Percentiles rank a stretch among this genome's conserved stretches.
phyloP scores from a whole-genome alignment of 2,888 invertebrate species.

The Metallyticus violacea region DNA sequence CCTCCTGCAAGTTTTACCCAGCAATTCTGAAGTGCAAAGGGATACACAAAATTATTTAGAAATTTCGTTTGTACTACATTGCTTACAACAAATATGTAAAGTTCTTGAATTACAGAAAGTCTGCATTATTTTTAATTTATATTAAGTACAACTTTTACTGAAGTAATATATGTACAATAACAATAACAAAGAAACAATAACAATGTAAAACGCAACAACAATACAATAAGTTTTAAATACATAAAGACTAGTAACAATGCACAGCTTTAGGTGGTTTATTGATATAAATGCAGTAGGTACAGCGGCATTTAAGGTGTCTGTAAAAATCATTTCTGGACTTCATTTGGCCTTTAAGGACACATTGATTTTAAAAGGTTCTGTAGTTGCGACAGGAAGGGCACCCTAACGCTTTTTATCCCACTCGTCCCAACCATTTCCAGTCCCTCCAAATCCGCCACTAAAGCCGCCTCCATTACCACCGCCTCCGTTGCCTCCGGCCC shows the following conservation, averaged over 20 bases:
- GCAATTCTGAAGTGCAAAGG: no score
- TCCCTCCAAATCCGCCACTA: constrained; percentile 36
- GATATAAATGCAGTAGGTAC: no score
- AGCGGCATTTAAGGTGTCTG: background rate
- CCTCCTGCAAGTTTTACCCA: no score
- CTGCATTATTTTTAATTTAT: no score
- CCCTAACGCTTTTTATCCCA: background rate
- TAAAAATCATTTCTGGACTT: background rate
- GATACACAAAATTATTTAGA: no score
- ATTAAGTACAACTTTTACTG: background rate
- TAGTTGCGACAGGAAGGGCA: background rate
- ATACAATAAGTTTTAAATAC: background rate
- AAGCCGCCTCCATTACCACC: constrained; percentile 19
- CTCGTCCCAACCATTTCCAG: constrained; percentile 31
- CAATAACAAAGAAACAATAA: background rate
- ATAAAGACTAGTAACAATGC: background rate
- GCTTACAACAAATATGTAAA: no score
- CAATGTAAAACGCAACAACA: background rate
- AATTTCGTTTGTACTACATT: no score
- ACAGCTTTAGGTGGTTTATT: background rate
- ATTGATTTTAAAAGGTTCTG: background rate
- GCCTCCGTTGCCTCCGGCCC: constrained; percentile 23
- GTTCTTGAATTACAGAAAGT: no score
- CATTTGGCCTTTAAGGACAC: background rate
- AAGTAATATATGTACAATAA: background rate